phyloP scores from a whole-genome alignment of 2,888 invertebrate genomes.

The Caenorhabditis becei region DNA sequence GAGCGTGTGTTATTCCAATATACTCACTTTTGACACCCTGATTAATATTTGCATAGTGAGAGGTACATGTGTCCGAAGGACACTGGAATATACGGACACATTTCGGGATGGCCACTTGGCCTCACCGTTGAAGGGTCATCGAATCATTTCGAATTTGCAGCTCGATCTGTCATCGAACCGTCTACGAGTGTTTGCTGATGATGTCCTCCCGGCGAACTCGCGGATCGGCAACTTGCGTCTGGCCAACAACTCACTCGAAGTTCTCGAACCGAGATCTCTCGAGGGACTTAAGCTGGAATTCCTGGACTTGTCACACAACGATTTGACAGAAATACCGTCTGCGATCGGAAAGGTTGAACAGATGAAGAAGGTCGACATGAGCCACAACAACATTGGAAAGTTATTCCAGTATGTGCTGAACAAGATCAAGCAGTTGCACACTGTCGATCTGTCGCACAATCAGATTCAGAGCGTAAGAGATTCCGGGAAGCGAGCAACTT shows the following conservation, averaged over 20 bases:
- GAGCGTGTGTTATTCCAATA: slow-evolving; percentile 15
- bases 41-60: slow-evolving; percentile 44
- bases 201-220: slow-evolving; percentile 64
- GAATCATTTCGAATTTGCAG: slow-evolving; percentile 65
- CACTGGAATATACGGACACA: slow-evolving; percentile 6
- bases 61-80: slow-evolving; percentile 20
- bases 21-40: slow-evolving; percentile 40
- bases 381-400: slow-evolving; percentile 73
- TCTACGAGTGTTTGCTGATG: slow-evolving; percentile 61
- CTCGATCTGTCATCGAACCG: slow-evolving; percentile 76
- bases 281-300: slow-evolving; percentile 56
- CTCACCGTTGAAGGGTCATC: slow-evolving; percentile 9
- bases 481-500: not conserved
- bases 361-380: slow-evolving; percentile 73
- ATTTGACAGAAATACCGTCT: slow-evolving; percentile 73
- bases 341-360: slow-evolving; percentile 72
- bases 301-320: slow-evolving; percentile 69
- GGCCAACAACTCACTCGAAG: slow-evolving; percentile 69
- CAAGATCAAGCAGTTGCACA: slow-evolving; percentile 71
- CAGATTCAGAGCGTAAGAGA: slow-evolving; percentile 66
- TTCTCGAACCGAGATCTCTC: slow-evolving; percentile 53
- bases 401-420: slow-evolving; percentile 75
- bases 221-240: slow-evolving; percentile 67
- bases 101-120: slow-evolving; percentile 13
- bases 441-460: slow-evolving; percentile 73